phyloP scores from a whole-genome alignment of 2,797 vertebrate genomes.

The Garrulus glandarius region DNA sequence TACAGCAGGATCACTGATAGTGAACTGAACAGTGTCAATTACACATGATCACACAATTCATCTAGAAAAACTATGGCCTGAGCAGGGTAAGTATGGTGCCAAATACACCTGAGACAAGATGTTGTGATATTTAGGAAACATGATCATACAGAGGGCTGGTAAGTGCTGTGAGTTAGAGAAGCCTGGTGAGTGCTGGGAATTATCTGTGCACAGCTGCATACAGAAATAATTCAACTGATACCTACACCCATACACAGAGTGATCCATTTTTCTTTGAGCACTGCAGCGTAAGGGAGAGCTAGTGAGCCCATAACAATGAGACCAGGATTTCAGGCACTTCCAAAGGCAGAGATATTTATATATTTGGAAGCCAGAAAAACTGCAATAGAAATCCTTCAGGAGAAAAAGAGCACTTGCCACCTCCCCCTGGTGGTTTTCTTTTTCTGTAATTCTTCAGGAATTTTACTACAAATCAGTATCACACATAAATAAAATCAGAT shows the following conservation, averaged over 20 bases:
- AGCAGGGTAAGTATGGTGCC: not conserved
- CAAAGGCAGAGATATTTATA: not conserved
- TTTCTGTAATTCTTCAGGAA: accelerated
- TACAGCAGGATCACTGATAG: not conserved
- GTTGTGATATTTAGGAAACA: not conserved
- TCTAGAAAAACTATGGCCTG: not conserved
- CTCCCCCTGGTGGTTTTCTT: too few relatives aligned
- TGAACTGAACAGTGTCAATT: not conserved
- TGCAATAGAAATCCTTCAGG: not conserved
- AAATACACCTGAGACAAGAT: not conserved
- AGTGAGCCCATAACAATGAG: not conserved
- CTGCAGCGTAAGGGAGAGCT: not conserved
- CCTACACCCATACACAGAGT: not conserved
- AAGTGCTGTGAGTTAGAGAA: not conserved
- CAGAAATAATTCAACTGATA: not conserved
- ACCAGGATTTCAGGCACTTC: not conserved
- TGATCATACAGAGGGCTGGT: not conserved
- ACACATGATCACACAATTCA: not conserved
- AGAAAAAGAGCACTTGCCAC: not conserved
- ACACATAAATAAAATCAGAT: not conserved
- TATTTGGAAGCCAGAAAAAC: not conserved
- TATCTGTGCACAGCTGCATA: not conserved
- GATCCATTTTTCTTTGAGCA: not conserved
- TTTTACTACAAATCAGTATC: not conserved
- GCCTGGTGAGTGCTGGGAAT: not conserved